Evolutionary conservation across 2,888 invertebrate species (phyloP).

Genomic region (Malthinus seriepunctatus): DNA sequence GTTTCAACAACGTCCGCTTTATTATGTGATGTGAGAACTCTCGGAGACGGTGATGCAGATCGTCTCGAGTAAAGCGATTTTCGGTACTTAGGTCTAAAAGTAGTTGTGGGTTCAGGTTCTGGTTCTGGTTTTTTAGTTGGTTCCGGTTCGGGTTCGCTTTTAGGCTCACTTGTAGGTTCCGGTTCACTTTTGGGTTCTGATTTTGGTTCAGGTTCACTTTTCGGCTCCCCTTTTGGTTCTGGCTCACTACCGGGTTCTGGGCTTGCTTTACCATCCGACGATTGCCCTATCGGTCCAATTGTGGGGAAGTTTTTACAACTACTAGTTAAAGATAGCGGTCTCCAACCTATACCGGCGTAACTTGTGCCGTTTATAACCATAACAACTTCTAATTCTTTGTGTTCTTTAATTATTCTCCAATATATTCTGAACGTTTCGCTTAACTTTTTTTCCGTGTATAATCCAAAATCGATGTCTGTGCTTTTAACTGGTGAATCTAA

Average conservation of each 20-base stretch:
- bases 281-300: slow-evolving; percentile 51
- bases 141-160: slow-evolving; percentile 46
- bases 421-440: slow-evolving; percentile 78
- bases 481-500: slow-evolving; percentile 76
- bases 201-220: slow-evolving; percentile 49
- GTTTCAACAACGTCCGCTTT: slow-evolving; percentile 74
- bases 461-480: slow-evolving; percentile 70
- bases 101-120: slow-evolving; percentile 42
- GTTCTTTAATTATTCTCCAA: slow-evolving; percentile 83
- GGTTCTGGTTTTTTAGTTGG: slow-evolving; percentile 33
- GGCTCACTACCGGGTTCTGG: slow-evolving; percentile 50
- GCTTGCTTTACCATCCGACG: slow-evolving; percentile 42
- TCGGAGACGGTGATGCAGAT: slow-evolving; percentile 43
- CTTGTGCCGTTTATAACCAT: slow-evolving; percentile 87
- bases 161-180: slow-evolving; percentile 42
- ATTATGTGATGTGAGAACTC: slow-evolving; percentile 31
- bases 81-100: slow-evolving; percentile 38
- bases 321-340: slow-evolving; percentile 74
- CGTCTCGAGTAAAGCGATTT: slow-evolving; percentile 50
- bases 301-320: slow-evolving; percentile 82
- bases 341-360: slow-evolving; percentile 92
- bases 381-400: slow-evolving; percentile 85
- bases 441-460: slow-evolving; percentile 72
- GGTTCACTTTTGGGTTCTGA: slow-evolving; percentile 50
- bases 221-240: slow-evolving; percentile 53